Percentiles rank a stretch among this genome's conserved stretches.
These are phyloP conservation scores for Phrynosoma platyrhinos DNA, from an alignment of 2,113 vertebrate genomes.

Conservation along the genomic window DNA sequence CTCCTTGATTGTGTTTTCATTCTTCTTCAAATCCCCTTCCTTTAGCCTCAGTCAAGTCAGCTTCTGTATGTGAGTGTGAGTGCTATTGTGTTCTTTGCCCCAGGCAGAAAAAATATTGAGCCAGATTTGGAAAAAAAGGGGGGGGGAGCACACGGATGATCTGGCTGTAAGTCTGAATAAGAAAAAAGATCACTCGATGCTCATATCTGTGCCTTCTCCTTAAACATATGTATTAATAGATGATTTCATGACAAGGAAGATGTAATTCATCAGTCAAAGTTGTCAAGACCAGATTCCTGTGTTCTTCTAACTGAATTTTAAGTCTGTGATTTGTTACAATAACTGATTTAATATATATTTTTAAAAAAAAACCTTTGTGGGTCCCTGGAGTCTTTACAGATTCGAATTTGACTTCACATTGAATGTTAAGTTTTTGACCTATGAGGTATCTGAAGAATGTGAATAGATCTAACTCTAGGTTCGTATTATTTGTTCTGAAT, in stretches of 20 bases:
- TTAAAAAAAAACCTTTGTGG: no score
- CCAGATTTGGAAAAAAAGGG: background rate
- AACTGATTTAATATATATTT: no score
- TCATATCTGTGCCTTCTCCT: slow-evolving; percentile 16
- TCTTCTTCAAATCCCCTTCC: no score
- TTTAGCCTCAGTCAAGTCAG: no score
- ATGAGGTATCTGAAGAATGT: slow-evolving; percentile 39
- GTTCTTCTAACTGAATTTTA: slow-evolving; percentile 10
- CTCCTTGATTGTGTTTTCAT: no score
- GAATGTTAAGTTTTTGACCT: slow-evolving; percentile 28
- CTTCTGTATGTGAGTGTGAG: no score
- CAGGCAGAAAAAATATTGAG: background rate
- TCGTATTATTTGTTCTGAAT: slow-evolving; percentile 54
- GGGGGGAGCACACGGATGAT: slow-evolving; percentile 6
- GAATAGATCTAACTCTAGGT: slow-evolving; percentile 39
- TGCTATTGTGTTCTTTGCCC: background rate
- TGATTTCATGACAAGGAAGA: slow-evolving; percentile 31
- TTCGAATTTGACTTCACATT: background rate
- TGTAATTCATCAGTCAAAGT: slow-evolving; percentile 37
- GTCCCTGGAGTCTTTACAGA: no score
- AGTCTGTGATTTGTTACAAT: no score
- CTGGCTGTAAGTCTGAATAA: slow-evolving; percentile 44
- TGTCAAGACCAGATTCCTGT: background rate
- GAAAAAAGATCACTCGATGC: slow-evolving; percentile 24
- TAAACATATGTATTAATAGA: slow-evolving; percentile 27